Evolutionary conservation across 1,140 invertebrate genomes (phyloP).

Genomic region (Apocrypta bakeri): DNA sequence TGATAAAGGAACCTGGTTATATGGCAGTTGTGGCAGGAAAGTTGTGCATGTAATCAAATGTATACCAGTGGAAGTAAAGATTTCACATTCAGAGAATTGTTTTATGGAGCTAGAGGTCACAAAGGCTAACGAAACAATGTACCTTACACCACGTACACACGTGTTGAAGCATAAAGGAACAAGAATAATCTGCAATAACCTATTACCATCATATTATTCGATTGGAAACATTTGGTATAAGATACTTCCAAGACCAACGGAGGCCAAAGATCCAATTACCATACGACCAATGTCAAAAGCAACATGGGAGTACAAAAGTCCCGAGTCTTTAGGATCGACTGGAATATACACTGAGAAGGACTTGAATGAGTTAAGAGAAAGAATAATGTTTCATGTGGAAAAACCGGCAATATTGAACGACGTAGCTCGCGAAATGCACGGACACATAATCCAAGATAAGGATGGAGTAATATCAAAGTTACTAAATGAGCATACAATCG

Average conservation of each 20-base stretch:
- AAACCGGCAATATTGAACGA: neutral
- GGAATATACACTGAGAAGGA: constrained; percentile 49
- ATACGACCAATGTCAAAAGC: constrained; percentile 40
- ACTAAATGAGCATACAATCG: neutral
- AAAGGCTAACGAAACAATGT: no score
- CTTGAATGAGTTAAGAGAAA: constrained; percentile 42
- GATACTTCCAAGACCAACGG: neutral
- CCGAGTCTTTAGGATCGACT: constrained; percentile 35
- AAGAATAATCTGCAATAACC: no score
- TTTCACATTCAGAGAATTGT: no score
- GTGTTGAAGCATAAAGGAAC: no score
- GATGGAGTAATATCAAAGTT: neutral
- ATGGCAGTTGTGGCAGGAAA: no score
- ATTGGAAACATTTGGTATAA: no score
- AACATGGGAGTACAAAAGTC: constrained; percentile 52
- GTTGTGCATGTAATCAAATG: no score
- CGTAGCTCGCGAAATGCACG: neutral
- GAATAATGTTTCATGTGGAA: constrained; percentile 31
- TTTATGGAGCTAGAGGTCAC: no score
- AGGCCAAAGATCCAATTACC: neutral
- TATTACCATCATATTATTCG: no score
- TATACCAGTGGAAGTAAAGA: no score
- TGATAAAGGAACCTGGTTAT: no score
- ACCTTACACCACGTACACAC: no score
- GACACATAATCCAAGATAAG: neutral